phyloP scores from a whole-genome alignment of 2,797 vertebrate species.

The Dryobates pubescens region DNA sequence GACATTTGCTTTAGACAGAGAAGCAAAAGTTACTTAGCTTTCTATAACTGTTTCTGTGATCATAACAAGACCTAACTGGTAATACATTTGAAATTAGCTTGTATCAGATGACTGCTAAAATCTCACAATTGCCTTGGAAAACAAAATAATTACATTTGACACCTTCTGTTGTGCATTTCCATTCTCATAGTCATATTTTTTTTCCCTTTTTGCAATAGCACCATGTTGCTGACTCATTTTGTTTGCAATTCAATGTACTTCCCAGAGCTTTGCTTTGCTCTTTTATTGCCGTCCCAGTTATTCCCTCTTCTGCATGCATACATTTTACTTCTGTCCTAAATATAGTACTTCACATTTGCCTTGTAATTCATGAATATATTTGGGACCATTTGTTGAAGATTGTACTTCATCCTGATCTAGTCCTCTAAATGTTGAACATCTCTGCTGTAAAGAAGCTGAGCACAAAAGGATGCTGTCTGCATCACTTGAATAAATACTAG shows the following conservation, averaged over 20 bases:
- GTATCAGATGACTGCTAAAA: not conserved
- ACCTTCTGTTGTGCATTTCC: not conserved
- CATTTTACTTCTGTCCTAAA: not conserved
- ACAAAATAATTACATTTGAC: not conserved
- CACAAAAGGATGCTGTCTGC: not conserved
- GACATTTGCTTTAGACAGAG: not conserved
- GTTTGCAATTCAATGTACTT: not conserved
- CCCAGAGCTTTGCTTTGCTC: not conserved
- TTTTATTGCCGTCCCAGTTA: not conserved
- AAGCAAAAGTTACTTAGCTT: not conserved
- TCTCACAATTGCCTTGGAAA: not conserved
- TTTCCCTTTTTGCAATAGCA: not conserved
- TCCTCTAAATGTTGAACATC: not conserved
- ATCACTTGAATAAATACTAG: not conserved
- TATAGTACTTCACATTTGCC: not conserved
- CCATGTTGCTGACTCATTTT: not conserved
- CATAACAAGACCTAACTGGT: not conserved
- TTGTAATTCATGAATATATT: not conserved
- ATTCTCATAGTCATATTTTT: not conserved
- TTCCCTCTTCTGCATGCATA: not conserved
- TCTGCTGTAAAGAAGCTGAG: not conserved
- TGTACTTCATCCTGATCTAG: not conserved
- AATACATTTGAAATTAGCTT: not conserved
- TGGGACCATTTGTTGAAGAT: not conserved
- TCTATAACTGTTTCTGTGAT: not conserved